Evolutionary conservation across 2,797 vertebrate species (phyloP).

Genomic region (Discoglossus pictus): DNA sequence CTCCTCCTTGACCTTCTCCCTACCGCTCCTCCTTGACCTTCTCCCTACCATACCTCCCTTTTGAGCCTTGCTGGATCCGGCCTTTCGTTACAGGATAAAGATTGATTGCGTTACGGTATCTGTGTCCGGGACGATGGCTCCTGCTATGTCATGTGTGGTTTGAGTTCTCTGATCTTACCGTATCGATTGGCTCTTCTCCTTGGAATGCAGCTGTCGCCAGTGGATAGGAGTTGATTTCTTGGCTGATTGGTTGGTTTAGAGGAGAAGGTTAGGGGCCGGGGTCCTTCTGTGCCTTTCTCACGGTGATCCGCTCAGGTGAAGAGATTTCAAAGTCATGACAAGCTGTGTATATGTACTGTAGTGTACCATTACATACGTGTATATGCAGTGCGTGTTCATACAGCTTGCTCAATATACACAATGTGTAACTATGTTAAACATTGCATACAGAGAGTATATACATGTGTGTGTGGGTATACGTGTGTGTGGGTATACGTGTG

Average conservation of each 20-base stretch:
- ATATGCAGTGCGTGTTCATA: too few relatives aligned
- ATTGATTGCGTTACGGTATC: slow-evolving; percentile 32
- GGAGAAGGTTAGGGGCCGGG: not conserved
- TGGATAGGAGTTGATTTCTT: slow-evolving; percentile 18
- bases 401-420: too few relatives aligned
- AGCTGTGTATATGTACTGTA: too few relatives aligned
- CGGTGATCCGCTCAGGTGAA: too few relatives aligned
- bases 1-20: not conserved
- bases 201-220: slow-evolving; percentile 20
- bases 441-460: too few relatives aligned
- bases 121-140: slow-evolving; percentile 43
- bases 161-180: slow-evolving; percentile 23
- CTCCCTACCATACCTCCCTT: not conserved
- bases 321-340: too few relatives aligned
- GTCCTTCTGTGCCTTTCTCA: not conserved
- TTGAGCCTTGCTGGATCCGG: slow-evolving; percentile 6
- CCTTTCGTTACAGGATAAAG: slow-evolving; percentile 17
- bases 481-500: too few relatives aligned
- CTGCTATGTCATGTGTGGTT: slow-evolving; percentile 44
- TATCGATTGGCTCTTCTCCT: slow-evolving; percentile 32
- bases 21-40: slow-evolving; percentile 3
- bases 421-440: too few relatives aligned
- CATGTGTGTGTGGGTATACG: too few relatives aligned
- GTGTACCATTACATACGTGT: too few relatives aligned
- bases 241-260: not conserved